Conservation (phyloP, 2,113 vertebrate species). For the rabbit (Oryctolagus cuniculus) region DNA sequence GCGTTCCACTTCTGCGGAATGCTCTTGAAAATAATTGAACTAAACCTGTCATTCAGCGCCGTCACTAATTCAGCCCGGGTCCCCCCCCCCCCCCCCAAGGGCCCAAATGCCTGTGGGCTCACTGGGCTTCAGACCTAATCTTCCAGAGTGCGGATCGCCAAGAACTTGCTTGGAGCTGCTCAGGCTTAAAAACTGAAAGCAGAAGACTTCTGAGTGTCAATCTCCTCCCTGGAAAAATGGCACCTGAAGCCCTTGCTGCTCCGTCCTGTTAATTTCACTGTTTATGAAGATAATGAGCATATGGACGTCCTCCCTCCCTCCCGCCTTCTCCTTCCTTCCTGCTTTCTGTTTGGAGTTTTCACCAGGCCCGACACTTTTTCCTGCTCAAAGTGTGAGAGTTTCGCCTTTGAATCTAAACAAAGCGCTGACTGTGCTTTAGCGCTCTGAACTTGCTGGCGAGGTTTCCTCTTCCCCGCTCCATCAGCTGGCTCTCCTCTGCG, state of each 20-base stretch:
- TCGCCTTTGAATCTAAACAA: slow-evolving; percentile 59
- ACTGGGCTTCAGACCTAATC: slow-evolving; percentile 70
- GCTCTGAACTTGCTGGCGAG: slow-evolving; percentile 44
- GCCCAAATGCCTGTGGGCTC: slow-evolving; percentile 79
- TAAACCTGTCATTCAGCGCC: slow-evolving; percentile 69
- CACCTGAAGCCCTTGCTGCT: slow-evolving; percentile 59
- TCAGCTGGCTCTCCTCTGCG: slow-evolving; percentile 35
- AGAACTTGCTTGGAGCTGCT: slow-evolving; percentile 64
- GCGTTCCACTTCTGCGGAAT: slow-evolving; percentile 55
- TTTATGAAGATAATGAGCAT: slow-evolving; percentile 51
- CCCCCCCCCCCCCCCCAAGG: slow-evolving; percentile 58
- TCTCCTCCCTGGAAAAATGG: slow-evolving; percentile 66
- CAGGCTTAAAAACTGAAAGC: slow-evolving; percentile 69
- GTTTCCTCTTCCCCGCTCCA: neutral
- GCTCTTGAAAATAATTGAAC: slow-evolving; percentile 65
- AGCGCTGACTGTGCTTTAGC: slow-evolving; percentile 42
- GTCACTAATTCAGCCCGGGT: slow-evolving; percentile 68
- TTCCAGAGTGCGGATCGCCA: slow-evolving; percentile 64
- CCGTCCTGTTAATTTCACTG: slow-evolving; percentile 66
- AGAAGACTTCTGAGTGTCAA: slow-evolving; percentile 58
- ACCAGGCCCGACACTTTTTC: neutral
- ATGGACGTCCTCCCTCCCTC: neutral
- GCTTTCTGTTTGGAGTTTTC: neutral
- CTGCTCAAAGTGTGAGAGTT: slow-evolving; percentile 52
- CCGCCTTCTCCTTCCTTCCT: no score